A percentile compares a stretch with the other conserved stretches of the same genome.
Evolutionary conservation across 2,113 vertebrate species (phyloP).

Genomic region (Phaetusa simplex): DNA sequence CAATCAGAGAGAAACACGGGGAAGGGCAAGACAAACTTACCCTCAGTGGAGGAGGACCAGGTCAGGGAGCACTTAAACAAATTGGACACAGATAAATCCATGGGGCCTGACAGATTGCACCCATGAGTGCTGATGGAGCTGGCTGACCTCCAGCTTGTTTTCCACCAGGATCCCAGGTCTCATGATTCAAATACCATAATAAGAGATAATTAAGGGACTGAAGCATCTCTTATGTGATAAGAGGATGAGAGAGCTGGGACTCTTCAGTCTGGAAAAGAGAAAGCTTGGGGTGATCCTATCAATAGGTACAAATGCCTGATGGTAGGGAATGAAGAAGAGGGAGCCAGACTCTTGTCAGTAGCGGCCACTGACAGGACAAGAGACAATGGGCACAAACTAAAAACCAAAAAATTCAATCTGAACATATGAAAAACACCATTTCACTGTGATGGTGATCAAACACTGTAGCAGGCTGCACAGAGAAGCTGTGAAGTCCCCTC

Average conservation of each 20-base stretch:
- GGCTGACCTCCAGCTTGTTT: neutral
- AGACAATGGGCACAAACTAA: neutral
- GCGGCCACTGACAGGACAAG: neutral
- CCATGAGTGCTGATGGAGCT: neutral
- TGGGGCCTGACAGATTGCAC: neutral
- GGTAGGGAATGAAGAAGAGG: neutral
- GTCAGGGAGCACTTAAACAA: neutral
- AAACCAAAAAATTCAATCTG: neutral
- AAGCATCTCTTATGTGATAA: neutral
- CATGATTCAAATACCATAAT: neutral
- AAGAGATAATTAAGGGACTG: neutral
- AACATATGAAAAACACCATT: neutral
- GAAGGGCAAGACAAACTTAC: neutral
- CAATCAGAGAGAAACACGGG: neutral
- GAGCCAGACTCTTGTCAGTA: neutral
- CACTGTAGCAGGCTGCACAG: neutral
- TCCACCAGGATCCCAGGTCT: neutral
- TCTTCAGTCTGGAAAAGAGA: neutral
- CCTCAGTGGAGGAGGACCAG: neutral
- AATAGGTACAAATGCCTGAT: neutral
- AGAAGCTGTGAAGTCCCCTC: neutral
- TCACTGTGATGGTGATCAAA: neutral
- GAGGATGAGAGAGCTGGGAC: neutral
- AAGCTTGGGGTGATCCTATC: neutral
- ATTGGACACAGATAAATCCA: fast-evolving